These are phyloP conservation scores for Drosophila mimica DNA, from an alignment of 2,888 invertebrate species.

Conservation along the genomic window DNA sequence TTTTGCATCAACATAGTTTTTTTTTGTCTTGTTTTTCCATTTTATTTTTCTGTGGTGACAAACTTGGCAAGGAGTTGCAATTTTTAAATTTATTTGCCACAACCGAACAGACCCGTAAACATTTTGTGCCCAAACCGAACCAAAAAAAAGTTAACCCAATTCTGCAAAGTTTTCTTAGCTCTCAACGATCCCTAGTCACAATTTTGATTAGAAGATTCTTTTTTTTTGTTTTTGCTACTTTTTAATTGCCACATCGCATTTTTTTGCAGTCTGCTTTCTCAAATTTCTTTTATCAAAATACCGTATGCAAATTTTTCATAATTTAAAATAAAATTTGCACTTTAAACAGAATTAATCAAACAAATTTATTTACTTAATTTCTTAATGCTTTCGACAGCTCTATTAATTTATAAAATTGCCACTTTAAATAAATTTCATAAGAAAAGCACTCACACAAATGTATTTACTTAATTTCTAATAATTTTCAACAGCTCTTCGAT, in stretches of 20 bases:
- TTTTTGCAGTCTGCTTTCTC: conserved; percentile 26
- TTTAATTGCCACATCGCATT: conserved; percentile 67
- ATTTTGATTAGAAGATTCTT: conserved; percentile 23
- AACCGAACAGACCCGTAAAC: conserved; percentile 41
- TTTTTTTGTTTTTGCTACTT: conserved; percentile 43
- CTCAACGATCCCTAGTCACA: conserved; percentile 19
- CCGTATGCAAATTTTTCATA: conserved; percentile 56
- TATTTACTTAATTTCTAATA: background rate
- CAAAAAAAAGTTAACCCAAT: conserved; percentile 41
- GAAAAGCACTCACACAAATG: background rate
- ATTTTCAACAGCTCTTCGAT: background rate
- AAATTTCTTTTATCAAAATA: conserved; percentile 63
- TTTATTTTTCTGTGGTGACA: conserved; percentile 65
- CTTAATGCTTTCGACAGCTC: background rate
- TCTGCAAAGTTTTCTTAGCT: conserved; percentile 52
- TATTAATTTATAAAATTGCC: conserved; percentile 22
- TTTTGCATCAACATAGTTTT: conserved; percentile 49
- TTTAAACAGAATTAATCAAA: conserved; percentile 21
- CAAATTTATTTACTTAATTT: background rate
- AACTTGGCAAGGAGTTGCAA: conserved; percentile 73
- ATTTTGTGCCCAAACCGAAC: conserved; percentile 24
- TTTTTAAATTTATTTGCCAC: conserved; percentile 70
- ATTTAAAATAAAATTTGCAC: conserved; percentile 31
- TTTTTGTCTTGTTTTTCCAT: conserved; percentile 24
- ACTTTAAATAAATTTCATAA: conserved; percentile 55